These are phyloP conservation scores for Nemotelus pantherinus DNA, from an alignment of 2,888 invertebrate genomes.

Conservation along the genomic window DNA sequence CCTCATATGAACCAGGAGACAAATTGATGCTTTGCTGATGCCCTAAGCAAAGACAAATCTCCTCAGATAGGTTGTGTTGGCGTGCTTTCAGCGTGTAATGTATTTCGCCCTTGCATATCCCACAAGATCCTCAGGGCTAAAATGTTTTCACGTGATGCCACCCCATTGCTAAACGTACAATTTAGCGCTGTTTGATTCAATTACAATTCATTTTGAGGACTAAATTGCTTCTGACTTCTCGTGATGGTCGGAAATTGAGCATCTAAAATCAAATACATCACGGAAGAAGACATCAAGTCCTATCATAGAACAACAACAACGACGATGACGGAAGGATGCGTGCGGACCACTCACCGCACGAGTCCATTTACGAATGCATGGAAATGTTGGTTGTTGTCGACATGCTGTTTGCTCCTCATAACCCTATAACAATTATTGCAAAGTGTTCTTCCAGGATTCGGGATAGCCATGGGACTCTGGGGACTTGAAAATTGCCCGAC, in stretches of 20 bases:
- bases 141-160: background rate
- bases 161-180: constrained; percentile 38
- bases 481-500: constrained; percentile 11
- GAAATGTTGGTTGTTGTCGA: background rate
- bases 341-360: background rate
- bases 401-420: constrained; percentile 10
- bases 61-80: too few relatives aligned
- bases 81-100: too few relatives aligned
- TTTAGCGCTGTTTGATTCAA: constrained; percentile 46
- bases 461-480: constrained; percentile 13
- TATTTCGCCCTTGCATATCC: background rate
- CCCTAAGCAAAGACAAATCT: too few relatives aligned
- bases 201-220: constrained; percentile 45
- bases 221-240: constrained; percentile 46
- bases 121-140: constrained; percentile 14
- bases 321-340: background rate
- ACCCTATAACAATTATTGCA: constrained; percentile 31
- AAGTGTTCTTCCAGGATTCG: constrained; percentile 27
- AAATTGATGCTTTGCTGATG: too few relatives aligned
- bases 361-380: constrained; percentile 9
- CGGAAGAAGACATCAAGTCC: constrained; percentile 19
- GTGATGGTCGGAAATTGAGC: constrained; percentile 37
- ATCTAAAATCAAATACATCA: constrained; percentile 37
- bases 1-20: too few relatives aligned
- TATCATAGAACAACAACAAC: background rate